Base-by-base conservation (phyloP, 2,888 invertebrate genomes). In the Protophormia terraenovae region DNA sequence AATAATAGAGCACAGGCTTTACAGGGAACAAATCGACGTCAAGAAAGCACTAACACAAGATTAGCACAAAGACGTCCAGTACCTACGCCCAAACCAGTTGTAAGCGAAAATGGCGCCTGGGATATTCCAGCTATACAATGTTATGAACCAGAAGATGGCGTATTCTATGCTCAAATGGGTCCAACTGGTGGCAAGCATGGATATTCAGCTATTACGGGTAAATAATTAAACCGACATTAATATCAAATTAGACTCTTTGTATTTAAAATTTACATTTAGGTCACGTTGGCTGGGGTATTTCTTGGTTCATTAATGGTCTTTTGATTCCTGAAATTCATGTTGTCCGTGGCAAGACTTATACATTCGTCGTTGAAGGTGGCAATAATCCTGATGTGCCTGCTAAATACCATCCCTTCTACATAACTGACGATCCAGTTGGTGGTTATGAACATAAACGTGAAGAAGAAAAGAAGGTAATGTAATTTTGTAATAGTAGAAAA, bases 271-370 rank as follows among this genome's bases (percentile, higher is more conserved):
- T 14, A 88, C 87, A 66, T 58, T 35, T 88, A 97, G 97, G 97
- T 86, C 97, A 97, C 92, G 97, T 97, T 19, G 98, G 98, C 41
- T 98, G 98, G 98, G 98, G 98, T 32, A 96, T 98, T 86, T 96
- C 97, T 0, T 98, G 97, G 97, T 98, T 97, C 93, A 97, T 98
- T 90, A 98, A 98, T 92, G 98, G 98, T 0, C 94, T 98, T 2
- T 94, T 98, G 16, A 97, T 98, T 87, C 98, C 98, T 0, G 98
- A 97, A 93, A 95, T 98, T 88, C 96, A 97, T 90, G 96, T 98
- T 50, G 96, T 98, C 0, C 94, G 98, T 69, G 97, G 98, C 7
- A 95, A 95, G 91, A 96, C 95, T 16, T 98, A 98, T 92, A 97
- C 96, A 0, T 98, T 98, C 91, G 96, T 97, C 38, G 95, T 96